A percentile compares a stretch with the other conserved stretches of the same genome.
phyloP scores from a whole-genome alignment of 2,888 invertebrate genomes.

The Lamellibrachia columna region DNA sequence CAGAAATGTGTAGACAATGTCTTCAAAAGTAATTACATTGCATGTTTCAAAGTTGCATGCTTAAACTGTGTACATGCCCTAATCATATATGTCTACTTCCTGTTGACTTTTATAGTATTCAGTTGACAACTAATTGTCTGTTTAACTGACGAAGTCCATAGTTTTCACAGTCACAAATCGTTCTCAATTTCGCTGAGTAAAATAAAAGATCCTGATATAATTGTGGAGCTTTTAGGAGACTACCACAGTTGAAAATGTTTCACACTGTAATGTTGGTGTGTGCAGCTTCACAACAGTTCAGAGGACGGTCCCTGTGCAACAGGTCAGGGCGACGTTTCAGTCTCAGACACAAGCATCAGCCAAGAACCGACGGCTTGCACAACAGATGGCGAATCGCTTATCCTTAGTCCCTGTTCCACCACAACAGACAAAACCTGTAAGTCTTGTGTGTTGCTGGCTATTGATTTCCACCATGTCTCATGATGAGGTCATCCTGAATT shows the following conservation, averaged over 20 bases:
- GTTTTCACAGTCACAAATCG: not conserved
- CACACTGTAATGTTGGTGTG: not conserved
- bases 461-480: not conserved
- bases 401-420: not conserved
- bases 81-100: too few species aligned
- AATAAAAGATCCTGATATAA: not conserved
- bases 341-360: not conserved
- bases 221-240: not conserved
- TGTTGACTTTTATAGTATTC: not conserved
- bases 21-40: too few species aligned
- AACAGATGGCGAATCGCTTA: not conserved
- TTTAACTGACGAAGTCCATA: not conserved
- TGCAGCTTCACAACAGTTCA: conserved; percentile 12
- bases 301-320: not conserved
- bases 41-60: too few species aligned
- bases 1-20: too few species aligned
- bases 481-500: not conserved
- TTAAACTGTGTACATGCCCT: too few species aligned
- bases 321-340: not conserved
- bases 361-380: conserved; percentile 11
- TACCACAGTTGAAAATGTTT: not conserved
- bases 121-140: not conserved
- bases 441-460: not conserved
- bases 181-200: not conserved
- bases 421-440: not conserved